phyloP scores from a whole-genome alignment of 1,140 invertebrate species.

The Ceratina calcarata region DNA sequence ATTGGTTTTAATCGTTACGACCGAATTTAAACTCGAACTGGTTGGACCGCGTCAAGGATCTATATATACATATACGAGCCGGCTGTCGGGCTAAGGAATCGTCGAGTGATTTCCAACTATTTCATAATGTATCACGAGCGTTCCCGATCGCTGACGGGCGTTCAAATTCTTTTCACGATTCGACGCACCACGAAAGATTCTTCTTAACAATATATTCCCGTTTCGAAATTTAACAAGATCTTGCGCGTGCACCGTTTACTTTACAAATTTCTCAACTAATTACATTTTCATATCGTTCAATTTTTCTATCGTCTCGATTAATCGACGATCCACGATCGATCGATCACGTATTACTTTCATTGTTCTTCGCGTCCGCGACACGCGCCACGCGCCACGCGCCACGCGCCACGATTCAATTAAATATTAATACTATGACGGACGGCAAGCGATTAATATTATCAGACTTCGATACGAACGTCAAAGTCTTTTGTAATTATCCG shows the following conservation, averaged over 20 bases:
- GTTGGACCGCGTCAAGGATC: slow-evolving; percentile 11
- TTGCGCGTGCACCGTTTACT: neutral
- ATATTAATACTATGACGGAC: slow-evolving; percentile 15
- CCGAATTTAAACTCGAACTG: neutral
- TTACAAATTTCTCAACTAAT: neutral
- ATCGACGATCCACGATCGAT: neutral
- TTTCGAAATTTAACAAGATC: neutral
- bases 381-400: too few species aligned
- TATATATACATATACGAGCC: slow-evolving; percentile 7
- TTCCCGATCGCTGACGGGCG: neutral
- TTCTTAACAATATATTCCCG: neutral
- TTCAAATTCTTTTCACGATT: neutral
- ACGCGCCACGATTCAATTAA: neutral
- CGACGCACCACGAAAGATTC: neutral
- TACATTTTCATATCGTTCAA: neutral
- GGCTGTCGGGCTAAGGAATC: slow-evolving; percentile 9
- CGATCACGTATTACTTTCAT: slow-evolving; percentile 11
- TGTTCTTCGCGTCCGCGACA: too few species aligned
- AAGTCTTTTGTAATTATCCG: slow-evolving; percentile 21
- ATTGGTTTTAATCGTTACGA: neutral
- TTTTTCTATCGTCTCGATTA: slow-evolving; percentile 16
- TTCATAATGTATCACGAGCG: neutral
- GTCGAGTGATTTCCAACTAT: neutral
- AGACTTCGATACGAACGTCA: slow-evolving; percentile 19
- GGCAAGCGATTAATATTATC: slow-evolving; percentile 27